These are phyloP conservation scores for Luperina nickerlii DNA, from an alignment of 2,888 invertebrate genomes.

Conservation along the genomic window DNA sequence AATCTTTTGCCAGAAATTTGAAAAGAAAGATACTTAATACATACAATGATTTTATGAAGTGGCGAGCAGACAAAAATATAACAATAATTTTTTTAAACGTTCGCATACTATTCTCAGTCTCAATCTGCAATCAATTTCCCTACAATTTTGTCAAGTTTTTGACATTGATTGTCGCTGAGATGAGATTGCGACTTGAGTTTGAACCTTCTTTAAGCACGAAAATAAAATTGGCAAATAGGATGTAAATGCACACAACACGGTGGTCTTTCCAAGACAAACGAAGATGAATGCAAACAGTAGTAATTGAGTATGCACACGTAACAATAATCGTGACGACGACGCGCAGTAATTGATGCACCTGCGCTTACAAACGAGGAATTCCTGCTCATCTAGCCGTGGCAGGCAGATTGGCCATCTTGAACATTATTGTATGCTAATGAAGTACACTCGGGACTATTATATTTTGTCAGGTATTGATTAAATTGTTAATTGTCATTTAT, in stretches of 20 bases:
- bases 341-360: constrained; percentile 56
- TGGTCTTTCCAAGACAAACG: constrained; percentile 1
- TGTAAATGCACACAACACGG: background rate
- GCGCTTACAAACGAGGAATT: constrained; percentile 72
- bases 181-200: background rate
- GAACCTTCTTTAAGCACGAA: background rate
- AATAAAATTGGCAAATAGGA: background rate
- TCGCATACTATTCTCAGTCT: no score
- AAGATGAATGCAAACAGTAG: constrained; percentile 49
- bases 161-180: background rate
- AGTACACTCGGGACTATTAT: background rate
- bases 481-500: constrained; percentile 20
- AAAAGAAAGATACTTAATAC: no score
- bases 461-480: constrained; percentile 16
- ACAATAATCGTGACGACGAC: constrained; percentile 59
- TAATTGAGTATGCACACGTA: constrained; percentile 50
- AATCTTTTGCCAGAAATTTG: no score
- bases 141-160: background rate
- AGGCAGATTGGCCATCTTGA: constrained; percentile 52
- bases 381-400: constrained; percentile 69
- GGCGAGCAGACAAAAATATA: no score
- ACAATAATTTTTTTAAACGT: no score
- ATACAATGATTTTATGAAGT: no score
- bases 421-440: constrained; percentile 68
- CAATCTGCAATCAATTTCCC: no score